phyloP scores from a whole-genome alignment of 1,140 invertebrate genomes.

The Caenorhabditis briggsae region DNA sequence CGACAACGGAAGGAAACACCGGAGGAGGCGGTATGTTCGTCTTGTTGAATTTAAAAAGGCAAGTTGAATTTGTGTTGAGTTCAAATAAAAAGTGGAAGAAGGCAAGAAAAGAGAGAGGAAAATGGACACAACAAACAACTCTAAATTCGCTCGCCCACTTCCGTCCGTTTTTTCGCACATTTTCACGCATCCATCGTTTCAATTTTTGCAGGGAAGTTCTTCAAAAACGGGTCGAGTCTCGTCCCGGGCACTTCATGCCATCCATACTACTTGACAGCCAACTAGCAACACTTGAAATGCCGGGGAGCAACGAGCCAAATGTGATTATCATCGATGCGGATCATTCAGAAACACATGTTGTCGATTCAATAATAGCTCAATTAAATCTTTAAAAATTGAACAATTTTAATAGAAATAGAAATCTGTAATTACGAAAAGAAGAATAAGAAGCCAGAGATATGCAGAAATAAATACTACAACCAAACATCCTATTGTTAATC shows the following conservation, averaged over 20 bases:
- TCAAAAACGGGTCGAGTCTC: conserved; percentile 22
- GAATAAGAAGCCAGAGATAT: neutral
- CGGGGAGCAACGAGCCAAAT: neutral
- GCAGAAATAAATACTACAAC: neutral
- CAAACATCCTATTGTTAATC: conserved; percentile 80
- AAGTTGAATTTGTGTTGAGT: neutral
- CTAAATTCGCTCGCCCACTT: conserved; percentile 32
- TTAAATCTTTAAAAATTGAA: neutral
- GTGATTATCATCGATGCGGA: conserved; percentile 12
- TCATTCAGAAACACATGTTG: neutral
- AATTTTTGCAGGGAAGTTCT: conserved; percentile 51
- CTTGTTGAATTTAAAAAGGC: conserved; percentile 49
- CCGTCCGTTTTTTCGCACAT: conserved; percentile 33
- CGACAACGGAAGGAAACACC: neutral
- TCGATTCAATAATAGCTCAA: neutral
- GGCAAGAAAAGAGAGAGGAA: conserved; percentile 1
- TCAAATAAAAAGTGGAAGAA: neutral
- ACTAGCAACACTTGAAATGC: conserved; percentile 47
- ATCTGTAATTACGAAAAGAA: neutral
- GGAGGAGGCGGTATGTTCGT: neutral
- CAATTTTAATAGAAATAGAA: conserved; percentile 10
- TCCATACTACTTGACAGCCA: conserved; percentile 47
- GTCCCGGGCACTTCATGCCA: conserved; percentile 61
- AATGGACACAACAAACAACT: conserved; percentile 49
- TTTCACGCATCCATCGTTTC: conserved; percentile 37